Conservation (phyloP, 2,113 vertebrate species). For the Channa argus region DNA sequence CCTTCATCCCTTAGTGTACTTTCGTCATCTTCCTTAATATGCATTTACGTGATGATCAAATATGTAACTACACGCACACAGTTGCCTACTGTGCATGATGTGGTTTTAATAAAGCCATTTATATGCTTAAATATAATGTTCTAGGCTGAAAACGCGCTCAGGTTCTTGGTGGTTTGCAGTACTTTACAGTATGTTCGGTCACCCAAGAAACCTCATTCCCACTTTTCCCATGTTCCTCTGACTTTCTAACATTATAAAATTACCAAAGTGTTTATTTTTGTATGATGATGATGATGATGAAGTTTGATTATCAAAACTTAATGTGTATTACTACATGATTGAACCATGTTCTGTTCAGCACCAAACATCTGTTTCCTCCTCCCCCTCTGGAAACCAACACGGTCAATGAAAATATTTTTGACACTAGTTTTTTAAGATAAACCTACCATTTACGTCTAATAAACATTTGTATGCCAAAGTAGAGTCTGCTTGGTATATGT, state of each 20-base stretch:
- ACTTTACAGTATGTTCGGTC: not conserved
- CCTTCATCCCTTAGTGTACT: constrained; percentile 5
- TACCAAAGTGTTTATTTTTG: constrained; percentile 17
- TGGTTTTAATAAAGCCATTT: constrained; percentile 72
- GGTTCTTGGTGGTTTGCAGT: constrained; percentile 59
- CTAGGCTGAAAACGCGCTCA: constrained; percentile 49
- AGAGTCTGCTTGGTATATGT: no score
- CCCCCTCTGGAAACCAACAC: not conserved
- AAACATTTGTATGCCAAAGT: no score
- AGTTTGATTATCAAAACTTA: not conserved
- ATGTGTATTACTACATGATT: not conserved
- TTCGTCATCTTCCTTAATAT: constrained; percentile 37
- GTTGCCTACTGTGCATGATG: constrained; percentile 43
- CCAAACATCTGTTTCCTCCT: not conserved
- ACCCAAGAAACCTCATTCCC: not conserved
- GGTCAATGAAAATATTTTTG: no score
- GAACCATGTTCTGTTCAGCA: not conserved
- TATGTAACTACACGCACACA: constrained; percentile 44
- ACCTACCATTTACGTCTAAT: no score
- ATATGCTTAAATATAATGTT: constrained; percentile 73
- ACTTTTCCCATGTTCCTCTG: constrained; percentile 30
- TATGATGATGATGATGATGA: not conserved
- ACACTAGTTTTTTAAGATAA: no score
- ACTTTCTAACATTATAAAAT: constrained; percentile 17
- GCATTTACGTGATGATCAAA: constrained; percentile 64